These are phyloP conservation scores for Ectropis crepuscularia DNA, from an alignment of 2,888 invertebrate species.

Conservation along the genomic window DNA sequence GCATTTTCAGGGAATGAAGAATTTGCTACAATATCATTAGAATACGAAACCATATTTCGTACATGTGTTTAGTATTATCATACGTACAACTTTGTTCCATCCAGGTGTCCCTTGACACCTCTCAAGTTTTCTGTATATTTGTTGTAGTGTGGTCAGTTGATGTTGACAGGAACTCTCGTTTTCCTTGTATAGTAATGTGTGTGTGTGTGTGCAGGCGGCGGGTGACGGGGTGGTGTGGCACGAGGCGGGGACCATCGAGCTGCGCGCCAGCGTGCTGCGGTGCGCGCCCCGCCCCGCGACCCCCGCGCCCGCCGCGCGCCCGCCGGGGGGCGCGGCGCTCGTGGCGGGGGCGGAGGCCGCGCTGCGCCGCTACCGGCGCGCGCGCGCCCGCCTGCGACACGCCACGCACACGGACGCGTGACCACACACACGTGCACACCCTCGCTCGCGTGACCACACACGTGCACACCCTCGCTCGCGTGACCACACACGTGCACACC, in stretches of 20 bases:
- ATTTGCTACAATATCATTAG: too few species aligned
- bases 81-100: too few species aligned
- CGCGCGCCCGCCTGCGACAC: background rate
- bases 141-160: too few species aligned
- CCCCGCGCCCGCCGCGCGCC: background rate
- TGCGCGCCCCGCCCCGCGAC: background rate
- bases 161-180: background rate
- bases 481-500: too few species aligned
- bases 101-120: too few species aligned
- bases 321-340: conserved; percentile 1
- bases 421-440: background rate
- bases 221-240: background rate
- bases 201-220: background rate
- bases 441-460: too few species aligned
- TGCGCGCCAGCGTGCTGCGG: background rate
- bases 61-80: too few species aligned
- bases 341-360: conserved; percentile 4
- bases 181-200: background rate
- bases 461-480: too few species aligned
- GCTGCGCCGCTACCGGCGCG: background rate
- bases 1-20: too few species aligned
- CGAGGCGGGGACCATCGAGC: background rate
- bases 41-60: too few species aligned
- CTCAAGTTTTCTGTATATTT: too few species aligned
- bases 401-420: background rate